These are phyloP conservation scores for Carcharodon carcharias DNA, from an alignment of 2,797 vertebrate species.

Conservation along the genomic window DNA sequence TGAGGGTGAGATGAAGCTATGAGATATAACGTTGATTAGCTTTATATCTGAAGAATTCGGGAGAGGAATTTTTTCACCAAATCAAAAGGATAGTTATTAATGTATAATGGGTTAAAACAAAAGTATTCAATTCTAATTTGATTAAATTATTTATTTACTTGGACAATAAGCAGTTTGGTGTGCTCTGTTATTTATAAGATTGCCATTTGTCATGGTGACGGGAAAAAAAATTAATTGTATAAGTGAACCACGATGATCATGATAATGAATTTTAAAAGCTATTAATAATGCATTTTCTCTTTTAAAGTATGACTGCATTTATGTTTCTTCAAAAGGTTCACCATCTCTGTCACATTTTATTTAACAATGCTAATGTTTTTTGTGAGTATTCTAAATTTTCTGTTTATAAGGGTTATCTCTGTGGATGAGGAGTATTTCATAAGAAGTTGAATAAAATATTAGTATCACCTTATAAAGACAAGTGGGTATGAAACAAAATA, in stretches of 20 bases:
- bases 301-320: neutral
- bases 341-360: neutral
- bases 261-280: conserved; percentile 42
- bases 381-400: neutral
- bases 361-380: neutral
- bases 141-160: conserved; percentile 40
- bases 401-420: neutral
- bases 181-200: conserved; percentile 33
- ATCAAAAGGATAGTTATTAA: conserved; percentile 17
- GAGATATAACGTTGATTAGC: neutral
- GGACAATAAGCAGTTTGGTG: conserved; percentile 37
- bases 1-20: neutral
- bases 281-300: conserved; percentile 45
- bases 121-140: conserved; percentile 36
- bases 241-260: conserved; percentile 43
- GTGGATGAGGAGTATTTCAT: neutral
- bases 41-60: neutral
- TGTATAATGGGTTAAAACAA: conserved; percentile 37
- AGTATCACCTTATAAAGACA: neutral
- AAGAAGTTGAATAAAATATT: neutral
- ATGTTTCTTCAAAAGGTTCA: conserved; percentile 36
- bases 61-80: neutral
- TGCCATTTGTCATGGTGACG: conserved; percentile 43
- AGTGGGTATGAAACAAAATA: neutral
- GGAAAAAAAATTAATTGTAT: conserved; percentile 45